Evolutionary conservation across 2,888 invertebrate genomes (phyloP).

Genomic region (Pristionchus arcanus): DNA sequence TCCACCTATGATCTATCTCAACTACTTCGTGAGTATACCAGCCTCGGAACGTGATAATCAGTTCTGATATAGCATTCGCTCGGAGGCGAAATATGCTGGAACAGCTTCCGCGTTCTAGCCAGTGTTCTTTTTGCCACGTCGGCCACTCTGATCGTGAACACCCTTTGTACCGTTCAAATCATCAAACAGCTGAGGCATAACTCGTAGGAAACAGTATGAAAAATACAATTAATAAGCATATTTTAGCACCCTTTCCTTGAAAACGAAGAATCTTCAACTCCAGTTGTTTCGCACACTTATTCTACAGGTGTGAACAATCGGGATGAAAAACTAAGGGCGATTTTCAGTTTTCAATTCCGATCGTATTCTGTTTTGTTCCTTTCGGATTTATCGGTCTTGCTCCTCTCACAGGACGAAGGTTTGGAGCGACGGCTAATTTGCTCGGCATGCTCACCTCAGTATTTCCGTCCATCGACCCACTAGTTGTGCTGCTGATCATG

Average conservation of each 20-base stretch:
- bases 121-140: no score
- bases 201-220: neutral
- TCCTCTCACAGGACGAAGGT: neutral
- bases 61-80: no score
- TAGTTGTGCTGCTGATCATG: neutral
- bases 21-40: no score
- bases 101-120: no score
- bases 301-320: neutral
- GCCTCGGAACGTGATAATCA: no score
- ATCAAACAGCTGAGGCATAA: neutral
- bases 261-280: neutral
- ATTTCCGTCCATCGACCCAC: neutral
- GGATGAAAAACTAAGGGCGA: neutral
- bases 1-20: no score
- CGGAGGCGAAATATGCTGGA: no score
- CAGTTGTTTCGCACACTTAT: neutral
- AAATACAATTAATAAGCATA: neutral
- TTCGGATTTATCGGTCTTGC: neutral
- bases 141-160: no score
- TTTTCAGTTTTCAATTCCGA: neutral
- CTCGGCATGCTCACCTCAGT: neutral
- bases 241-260: neutral
- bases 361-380: neutral
- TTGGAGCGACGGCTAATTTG: neutral
- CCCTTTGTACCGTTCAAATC: neutral